Evolutionary conservation across 1,140 invertebrate genomes (phyloP).

Genomic region (Epicauta chinensis): DNA sequence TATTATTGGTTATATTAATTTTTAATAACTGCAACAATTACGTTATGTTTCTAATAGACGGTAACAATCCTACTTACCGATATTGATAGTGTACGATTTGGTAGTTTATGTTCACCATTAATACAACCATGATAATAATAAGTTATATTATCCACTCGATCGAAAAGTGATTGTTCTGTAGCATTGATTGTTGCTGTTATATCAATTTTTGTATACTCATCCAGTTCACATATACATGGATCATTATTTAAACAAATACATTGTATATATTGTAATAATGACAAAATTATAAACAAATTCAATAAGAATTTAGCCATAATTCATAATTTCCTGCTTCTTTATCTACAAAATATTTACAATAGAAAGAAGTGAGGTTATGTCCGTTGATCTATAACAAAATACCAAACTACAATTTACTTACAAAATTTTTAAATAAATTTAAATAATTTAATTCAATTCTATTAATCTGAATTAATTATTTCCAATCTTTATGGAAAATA

Average conservation of each 20-base stretch:
- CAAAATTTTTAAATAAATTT: no score
- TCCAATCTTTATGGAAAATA: no score
- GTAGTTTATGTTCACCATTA: constrained; percentile 2
- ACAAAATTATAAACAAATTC: constrained; percentile 4
- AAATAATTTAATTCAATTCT: no score
- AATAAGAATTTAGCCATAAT: constrained; percentile 16
- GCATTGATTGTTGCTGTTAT: constrained; percentile 5
- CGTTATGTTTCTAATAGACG: neutral
- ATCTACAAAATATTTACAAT: no score
- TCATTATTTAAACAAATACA: constrained; percentile 6
- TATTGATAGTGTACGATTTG: neutral
- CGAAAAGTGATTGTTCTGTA: constrained; percentile 1
- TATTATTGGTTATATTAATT: neutral
- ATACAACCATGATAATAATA: constrained; percentile 25
- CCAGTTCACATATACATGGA: constrained; percentile 17
- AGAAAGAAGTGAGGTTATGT: no score
- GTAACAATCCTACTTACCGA: constrained; percentile 1
- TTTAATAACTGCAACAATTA: neutral
- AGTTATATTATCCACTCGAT: constrained; percentile 7
- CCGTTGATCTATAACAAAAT: no score
- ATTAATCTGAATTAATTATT: no score
- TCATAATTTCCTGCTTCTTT: constrained; percentile 9
- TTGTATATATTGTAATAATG: neutral
- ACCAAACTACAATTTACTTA: no score
- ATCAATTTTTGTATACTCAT: constrained; percentile 20